Evolutionary conservation across 2,888 invertebrate species (phyloP).

Genomic region (Crossocerus cetratus): DNA sequence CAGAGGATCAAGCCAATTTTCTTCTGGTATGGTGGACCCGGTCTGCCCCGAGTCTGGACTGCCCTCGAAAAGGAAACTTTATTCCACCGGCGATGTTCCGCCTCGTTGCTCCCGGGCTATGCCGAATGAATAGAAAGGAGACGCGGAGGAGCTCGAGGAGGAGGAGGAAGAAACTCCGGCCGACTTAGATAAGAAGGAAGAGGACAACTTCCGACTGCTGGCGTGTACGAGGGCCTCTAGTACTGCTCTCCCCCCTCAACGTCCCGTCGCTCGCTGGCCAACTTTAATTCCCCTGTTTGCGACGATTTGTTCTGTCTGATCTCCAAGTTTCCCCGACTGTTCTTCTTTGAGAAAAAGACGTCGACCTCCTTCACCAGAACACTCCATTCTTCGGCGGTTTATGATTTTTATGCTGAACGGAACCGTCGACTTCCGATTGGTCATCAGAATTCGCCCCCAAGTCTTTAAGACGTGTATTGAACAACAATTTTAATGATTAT

Average conservation of each 20-base stretch:
- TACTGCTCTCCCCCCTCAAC: neutral
- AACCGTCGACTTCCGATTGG: too few relatives aligned
- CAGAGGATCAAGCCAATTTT: slow-evolving; percentile 31
- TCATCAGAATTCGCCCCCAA: too few relatives aligned
- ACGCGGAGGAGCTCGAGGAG: neutral
- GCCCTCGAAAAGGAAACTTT: slow-evolving; percentile 29
- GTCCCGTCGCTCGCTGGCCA: neutral
- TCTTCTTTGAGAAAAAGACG: too few relatives aligned
- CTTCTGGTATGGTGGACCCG: neutral
- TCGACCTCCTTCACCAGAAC: too few relatives aligned
- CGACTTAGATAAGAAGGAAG: slow-evolving; percentile 13
- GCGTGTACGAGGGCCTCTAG: slow-evolving; percentile 7
- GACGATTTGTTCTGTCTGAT: slow-evolving; percentile 18
- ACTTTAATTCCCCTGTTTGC: slow-evolving; percentile 37
- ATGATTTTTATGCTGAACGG: too few relatives aligned
- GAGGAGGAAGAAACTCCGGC: slow-evolving; percentile 6
- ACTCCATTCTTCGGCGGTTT: too few relatives aligned
- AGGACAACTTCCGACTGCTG: slow-evolving; percentile 10
- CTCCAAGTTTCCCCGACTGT: slow-evolving; percentile 28
- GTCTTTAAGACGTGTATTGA: too few relatives aligned
- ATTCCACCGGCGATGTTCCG: slow-evolving; percentile 21
- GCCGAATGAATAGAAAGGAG: slow-evolving; percentile 24
- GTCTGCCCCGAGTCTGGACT: slow-evolving; percentile 2
- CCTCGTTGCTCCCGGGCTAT: slow-evolving; percentile 21
- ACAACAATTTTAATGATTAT: too few relatives aligned